Conservation (phyloP, 2,113 vertebrate species). For the Porphyrio hochstetteri region DNA sequence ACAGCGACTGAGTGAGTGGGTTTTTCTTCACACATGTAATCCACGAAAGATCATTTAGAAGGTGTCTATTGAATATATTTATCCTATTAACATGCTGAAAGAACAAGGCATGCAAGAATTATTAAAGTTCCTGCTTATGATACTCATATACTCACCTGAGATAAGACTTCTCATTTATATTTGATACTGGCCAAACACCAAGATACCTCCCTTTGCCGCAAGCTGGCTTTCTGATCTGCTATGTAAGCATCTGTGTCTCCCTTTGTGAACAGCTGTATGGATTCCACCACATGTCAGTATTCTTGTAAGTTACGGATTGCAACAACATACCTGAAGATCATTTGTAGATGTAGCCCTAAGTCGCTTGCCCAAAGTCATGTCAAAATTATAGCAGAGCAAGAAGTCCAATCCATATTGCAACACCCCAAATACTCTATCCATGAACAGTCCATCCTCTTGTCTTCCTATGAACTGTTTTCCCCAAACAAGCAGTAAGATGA, state of each 20-base stretch:
- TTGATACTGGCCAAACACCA: not conserved
- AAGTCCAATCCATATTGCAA: not conserved
- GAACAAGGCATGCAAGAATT: not conserved
- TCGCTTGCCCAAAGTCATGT: not conserved
- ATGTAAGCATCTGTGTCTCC: not conserved
- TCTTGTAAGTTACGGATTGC: not conserved
- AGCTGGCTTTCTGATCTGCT: not conserved
- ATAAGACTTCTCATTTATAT: not conserved
- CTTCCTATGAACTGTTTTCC: not conserved
- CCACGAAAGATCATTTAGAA: not conserved
- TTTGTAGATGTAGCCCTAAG: not conserved
- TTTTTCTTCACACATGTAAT: not conserved
- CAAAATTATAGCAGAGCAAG: not conserved
- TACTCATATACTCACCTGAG: not conserved
- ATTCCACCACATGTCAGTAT: not conserved
- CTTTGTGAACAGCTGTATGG: not conserved
- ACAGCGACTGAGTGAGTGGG: not conserved
- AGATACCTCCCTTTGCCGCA: not conserved
- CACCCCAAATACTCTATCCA: not conserved
- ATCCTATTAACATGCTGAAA: not conserved
- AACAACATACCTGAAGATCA: not conserved
- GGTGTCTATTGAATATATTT: not conserved
- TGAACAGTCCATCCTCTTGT: rapidly evolving
- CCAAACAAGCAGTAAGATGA: not conserved
- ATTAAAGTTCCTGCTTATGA: not conserved